Base-by-base conservation (phyloP, 1,140 invertebrate species). In the Euborellia annulipes region DNA sequence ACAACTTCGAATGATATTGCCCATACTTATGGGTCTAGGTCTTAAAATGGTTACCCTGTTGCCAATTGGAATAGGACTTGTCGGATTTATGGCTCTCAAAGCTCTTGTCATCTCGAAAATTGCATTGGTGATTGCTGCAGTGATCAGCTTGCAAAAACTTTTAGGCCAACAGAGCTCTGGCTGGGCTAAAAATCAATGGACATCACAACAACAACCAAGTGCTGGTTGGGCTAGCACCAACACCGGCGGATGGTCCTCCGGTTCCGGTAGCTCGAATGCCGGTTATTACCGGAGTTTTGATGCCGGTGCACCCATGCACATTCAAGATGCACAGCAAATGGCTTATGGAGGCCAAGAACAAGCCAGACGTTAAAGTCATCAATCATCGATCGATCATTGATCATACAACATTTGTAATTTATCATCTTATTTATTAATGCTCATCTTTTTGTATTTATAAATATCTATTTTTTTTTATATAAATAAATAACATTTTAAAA, bases 51-150 rank as follows among this genome's bases (percentile, higher is more conserved):
- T 82, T 43, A 74, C 78, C 1, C 58, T 84, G 0, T 55, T 77
- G 3, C 79, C 80, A 2, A 58, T 85, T 6, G 58, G 80, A 8
- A 65, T 84, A 45, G 78, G 76, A 6, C 72, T 73, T 47, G 60
- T 85, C 0, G 75, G 71, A n/a, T 61, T 85, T 6, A 54, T 85
- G 47, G 75, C 78, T n/a, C 62, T 73, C 27, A 85, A 85, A 60
- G 81, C 82, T 14, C 61, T 84, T 14, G 64, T 84, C 36, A 68
- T 84, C 4, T 75, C 79, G 32, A 85, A 84, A 58, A 61, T 85
- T 32, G 82, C 82, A 3, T 72, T 85, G 45, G 56, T 84, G 32
- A 60, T 81, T 17, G 79, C 78, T 18, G 70, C 73, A 0, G 61
- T 81, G 9, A 52, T 83, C 13, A 72, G 73, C 1, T 67, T 80